Evolutionary conservation across 92 coral and sea anemone genomes (phyloP).

Genomic region (Metridium senile): DNA sequence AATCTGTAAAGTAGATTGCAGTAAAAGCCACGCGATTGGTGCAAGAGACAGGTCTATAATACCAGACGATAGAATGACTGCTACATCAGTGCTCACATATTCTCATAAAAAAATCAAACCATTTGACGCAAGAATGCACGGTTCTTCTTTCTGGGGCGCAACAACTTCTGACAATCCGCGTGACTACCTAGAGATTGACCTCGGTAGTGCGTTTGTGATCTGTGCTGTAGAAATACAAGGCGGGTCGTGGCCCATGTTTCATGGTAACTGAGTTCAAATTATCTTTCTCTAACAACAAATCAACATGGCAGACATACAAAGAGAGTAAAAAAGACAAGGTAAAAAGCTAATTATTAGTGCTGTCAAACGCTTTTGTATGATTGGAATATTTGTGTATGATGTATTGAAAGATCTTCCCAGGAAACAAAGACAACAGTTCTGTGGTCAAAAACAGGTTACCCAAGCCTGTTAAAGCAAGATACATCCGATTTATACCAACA

Average conservation of each 20-base stretch:
- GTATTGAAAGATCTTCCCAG: too few relatives aligned
- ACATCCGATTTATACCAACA: too few relatives aligned
- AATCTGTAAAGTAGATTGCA: slow-evolving; percentile 2
- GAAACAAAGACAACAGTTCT: too few relatives aligned
- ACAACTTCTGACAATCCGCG: neutral
- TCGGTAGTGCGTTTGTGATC: slow-evolving; percentile 8
- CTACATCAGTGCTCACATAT: neutral
- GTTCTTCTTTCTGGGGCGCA: neutral
- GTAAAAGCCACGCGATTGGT: neutral
- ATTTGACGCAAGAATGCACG: slow-evolving; percentile 2
- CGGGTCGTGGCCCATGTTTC: neutral
- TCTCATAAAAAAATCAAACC: neutral
- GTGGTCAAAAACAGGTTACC: too few relatives aligned
- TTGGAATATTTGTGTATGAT: too few relatives aligned
- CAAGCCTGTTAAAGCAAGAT: too few relatives aligned
- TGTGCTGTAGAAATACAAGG: slow-evolving; percentile 26
- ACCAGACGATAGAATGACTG: slow-evolving; percentile 1
- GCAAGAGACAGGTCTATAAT: neutral
- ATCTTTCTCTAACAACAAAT: neutral
- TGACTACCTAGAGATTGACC: slow-evolving; percentile 18
- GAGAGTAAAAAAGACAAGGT: neutral
- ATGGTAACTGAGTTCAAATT: neutral
- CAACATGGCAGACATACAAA: neutral
- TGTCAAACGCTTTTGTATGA: too few relatives aligned
- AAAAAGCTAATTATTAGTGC: too few relatives aligned